These are phyloP conservation scores for Antheraea mylitta DNA, from an alignment of 1,140 invertebrate genomes.

Conservation along the genomic window DNA sequence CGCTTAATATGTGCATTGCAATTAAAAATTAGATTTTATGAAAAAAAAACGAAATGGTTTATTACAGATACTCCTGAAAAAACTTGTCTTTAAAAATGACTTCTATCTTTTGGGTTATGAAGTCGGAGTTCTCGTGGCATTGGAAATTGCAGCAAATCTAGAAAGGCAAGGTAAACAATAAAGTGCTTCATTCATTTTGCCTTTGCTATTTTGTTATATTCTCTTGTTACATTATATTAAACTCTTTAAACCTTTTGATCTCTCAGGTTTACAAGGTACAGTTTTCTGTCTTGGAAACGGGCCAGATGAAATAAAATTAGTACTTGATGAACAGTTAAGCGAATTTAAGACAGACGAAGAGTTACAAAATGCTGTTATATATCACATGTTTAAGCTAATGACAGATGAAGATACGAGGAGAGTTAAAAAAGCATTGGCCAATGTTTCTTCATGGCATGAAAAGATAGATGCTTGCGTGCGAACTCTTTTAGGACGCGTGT, in stretches of 20 bases:
- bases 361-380: no score
- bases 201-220: neutral
- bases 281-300: conserved; percentile 40
- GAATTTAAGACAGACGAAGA: neutral
- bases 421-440: conserved; percentile 14
- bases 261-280: no score
- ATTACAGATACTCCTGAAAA: conserved; percentile 30
- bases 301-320: conserved; percentile 29
- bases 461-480: conserved; percentile 30
- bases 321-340: conserved; percentile 25
- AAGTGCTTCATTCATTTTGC: neutral
- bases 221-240: conserved; percentile 3
- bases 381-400: conserved; percentile 19
- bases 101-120: conserved; percentile 18
- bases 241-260: no score
- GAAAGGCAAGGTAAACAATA: conserved; percentile 30
- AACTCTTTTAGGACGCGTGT: conserved; percentile 8
- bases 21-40: no score
- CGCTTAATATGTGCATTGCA: no score
- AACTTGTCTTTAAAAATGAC: conserved; percentile 20
- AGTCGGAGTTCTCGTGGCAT: conserved; percentile 26
- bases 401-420: neutral
- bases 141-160: conserved; percentile 34
- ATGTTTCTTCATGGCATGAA: conserved; percentile 27
- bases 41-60: neutral